These are phyloP conservation scores for Uria lomvia DNA, from an alignment of 2,113 vertebrate genomes.

Conservation along the genomic window DNA sequence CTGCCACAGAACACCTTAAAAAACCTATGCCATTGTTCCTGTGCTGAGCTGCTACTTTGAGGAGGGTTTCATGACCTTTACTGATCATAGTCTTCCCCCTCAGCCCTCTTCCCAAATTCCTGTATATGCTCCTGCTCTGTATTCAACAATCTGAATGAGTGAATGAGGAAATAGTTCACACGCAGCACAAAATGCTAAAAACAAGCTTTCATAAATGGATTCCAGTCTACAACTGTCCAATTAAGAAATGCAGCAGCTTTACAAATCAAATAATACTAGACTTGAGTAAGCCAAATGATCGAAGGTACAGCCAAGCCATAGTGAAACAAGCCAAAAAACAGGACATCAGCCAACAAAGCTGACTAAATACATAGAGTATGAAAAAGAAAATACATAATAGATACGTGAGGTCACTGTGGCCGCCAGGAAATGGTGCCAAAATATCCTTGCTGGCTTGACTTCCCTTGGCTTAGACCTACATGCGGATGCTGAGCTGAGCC, in stretches of 20 bases:
- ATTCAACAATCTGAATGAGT: background rate
- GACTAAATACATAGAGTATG: slow-evolving; percentile 17
- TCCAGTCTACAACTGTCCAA: background rate
- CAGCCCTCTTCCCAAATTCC: background rate
- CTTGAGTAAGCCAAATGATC: background rate
- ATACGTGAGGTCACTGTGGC: background rate
- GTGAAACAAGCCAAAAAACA: slow-evolving; percentile 14
- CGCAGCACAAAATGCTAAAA: background rate
- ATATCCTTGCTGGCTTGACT: background rate
- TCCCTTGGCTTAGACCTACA: background rate
- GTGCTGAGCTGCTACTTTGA: background rate
- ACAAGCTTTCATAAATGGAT: background rate
- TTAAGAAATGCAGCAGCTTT: slow-evolving; percentile 20
- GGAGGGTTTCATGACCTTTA: background rate
- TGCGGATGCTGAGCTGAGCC: background rate
- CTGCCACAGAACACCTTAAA: background rate
- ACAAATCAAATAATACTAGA: background rate
- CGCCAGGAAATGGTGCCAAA: slow-evolving; percentile 5
- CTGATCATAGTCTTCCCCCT: background rate
- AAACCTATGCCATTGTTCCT: background rate
- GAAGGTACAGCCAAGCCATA: slow-evolving; percentile 11
- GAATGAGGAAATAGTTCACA: background rate
- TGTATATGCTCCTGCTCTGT: background rate
- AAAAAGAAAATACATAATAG: slow-evolving; percentile 46
- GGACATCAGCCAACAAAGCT: background rate